Evolutionary conservation across 92 coral and sea anemone species (phyloP), one percentile per base, ranked within the genome.

Genomic region (Porites cylindrica): DNA sequence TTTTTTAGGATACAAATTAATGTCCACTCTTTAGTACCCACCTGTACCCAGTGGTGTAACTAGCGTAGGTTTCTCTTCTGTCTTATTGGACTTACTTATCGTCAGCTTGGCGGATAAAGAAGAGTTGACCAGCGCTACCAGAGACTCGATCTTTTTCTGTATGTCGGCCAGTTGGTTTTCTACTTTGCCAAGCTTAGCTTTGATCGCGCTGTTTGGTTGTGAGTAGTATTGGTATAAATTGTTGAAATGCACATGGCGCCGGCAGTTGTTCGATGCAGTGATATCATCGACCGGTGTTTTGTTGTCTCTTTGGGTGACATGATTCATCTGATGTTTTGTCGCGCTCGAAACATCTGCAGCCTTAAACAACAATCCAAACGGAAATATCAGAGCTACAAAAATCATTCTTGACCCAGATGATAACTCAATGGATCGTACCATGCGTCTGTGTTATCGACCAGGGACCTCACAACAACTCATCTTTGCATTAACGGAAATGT

Each of bases 161-260:
- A 29, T 5, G 29, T 77, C 68, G 0, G 16, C 66, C 4, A 77
- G 81, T 38, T 29, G 53, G 47, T 77, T 77, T 21, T 77, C 69
- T 26, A 77, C 60, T 58, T 53, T 77, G 23, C 59, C 14, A 32
- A 77, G 81, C 19, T 59, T 66, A 8, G 26, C 68, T 12, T 77
- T 77, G 69, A 59, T 77, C 8, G 26, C 52, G 14, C 60, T 77
- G 26, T 20, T 53, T 29, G 68, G 68, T 56, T 51, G 47, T 6
- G 69, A 77, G 43, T 60, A 77, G 60, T 77, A 77, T 38, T 38
- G 47, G 47, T 38, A 38, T 0, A 38, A 38, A 20, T 76, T 76
- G 80, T 77, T 77, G 69, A 77, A 77, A 52, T 77, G 68, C 21
- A 77, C 68, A 21, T 77, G 47, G 47, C 47, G 26, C 21, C 60